phyloP scores from a whole-genome alignment of 2,888 invertebrate species.

The Philonicus albiceps region DNA sequence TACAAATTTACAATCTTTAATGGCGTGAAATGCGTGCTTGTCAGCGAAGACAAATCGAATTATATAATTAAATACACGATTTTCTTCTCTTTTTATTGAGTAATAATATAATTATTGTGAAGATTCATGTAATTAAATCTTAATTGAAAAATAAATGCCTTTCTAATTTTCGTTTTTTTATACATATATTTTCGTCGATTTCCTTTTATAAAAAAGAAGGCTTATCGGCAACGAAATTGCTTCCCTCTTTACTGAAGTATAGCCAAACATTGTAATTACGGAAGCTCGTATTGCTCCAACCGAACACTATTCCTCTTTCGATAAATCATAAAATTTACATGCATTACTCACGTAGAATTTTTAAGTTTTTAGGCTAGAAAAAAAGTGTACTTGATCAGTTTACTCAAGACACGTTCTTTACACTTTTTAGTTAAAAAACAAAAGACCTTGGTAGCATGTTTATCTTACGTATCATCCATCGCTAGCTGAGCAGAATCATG shows the following conservation, averaged over 20 bases:
- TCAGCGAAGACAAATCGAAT: too few species aligned
- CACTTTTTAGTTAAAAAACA: background rate
- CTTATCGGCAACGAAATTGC: background rate
- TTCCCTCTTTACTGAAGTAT: background rate
- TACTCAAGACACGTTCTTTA: background rate
- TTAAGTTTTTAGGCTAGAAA: background rate
- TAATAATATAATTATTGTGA: too few species aligned
- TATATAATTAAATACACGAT: too few species aligned
- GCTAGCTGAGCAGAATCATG: background rate
- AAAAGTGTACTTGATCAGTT: background rate
- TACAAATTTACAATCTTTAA: too few species aligned
- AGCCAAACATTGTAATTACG: background rate
- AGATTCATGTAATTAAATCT: background rate
- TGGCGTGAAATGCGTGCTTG: too few species aligned
- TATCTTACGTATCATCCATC: background rate
- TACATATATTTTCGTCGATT: background rate
- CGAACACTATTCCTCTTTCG: background rate
- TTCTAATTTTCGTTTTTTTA: background rate
- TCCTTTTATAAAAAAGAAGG: background rate
- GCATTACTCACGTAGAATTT: background rate
- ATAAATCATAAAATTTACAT: background rate
- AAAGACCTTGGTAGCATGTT: slow-evolving; percentile 13
- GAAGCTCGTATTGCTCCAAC: background rate
- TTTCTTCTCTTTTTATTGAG: too few species aligned
- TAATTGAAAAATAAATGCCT: background rate